Evolutionary conservation across 1,140 invertebrate species (phyloP).

Genomic region (Penaeus indicus): DNA sequence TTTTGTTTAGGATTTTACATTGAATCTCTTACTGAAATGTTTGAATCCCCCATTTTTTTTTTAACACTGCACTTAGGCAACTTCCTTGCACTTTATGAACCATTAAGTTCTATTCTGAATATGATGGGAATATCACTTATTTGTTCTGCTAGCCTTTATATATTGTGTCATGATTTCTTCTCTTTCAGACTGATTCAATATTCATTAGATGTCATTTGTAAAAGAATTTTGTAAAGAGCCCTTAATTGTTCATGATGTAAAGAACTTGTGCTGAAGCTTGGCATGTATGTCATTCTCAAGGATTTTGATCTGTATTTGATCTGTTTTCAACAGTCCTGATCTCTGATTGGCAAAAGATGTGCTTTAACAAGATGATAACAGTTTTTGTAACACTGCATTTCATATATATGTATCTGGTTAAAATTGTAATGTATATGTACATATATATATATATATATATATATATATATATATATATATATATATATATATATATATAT

Average conservation of each 20-base stretch:
- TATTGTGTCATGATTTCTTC: slow-evolving; percentile 25
- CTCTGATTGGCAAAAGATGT: slow-evolving; percentile 1
- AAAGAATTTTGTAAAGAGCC: slow-evolving; percentile 5
- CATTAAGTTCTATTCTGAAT: background rate
- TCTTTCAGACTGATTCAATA: slow-evolving; percentile 29
- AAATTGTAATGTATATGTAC: no score
- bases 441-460: no score
- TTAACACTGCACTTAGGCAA: slow-evolving; percentile 39
- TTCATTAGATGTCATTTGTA: slow-evolving; percentile 15
- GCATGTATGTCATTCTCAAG: slow-evolving; percentile 52
- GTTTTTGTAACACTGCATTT: no score
- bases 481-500: no score
- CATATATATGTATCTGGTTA: no score
- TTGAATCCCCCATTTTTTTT: no score
- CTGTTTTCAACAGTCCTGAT: no score
- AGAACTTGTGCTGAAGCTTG: slow-evolving; percentile 51
- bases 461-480: no score
- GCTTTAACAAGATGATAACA: no score
- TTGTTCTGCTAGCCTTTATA: slow-evolving; percentile 2
- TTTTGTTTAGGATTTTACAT: no score
- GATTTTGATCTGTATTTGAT: background rate
- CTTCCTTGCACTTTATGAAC: slow-evolving; percentile 27
- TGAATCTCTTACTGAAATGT: no score
- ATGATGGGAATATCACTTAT: background rate
- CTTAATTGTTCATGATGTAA: slow-evolving; percentile 26